Conservation (phyloP, 2,888 invertebrate genomes). For the Pterobdella sp. region DNA sequence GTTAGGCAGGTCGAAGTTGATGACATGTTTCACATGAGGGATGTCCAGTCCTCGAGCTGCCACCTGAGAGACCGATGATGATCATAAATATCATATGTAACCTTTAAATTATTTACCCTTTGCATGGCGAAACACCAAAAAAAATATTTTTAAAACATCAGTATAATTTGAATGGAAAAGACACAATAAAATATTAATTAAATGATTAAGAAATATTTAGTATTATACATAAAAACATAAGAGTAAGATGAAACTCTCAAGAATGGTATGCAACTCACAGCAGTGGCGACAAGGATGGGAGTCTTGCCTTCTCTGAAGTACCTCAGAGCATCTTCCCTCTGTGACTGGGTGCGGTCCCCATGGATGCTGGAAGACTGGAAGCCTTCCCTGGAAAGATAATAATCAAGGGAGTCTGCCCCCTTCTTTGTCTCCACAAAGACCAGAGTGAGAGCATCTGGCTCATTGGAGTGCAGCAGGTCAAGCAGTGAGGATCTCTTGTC, state of each 20-base stretch:
- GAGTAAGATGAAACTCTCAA: background rate
- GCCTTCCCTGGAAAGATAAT: conserved; percentile 77
- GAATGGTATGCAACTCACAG: conserved; percentile 57
- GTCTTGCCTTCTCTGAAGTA: conserved; percentile 84
- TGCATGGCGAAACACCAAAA: no score
- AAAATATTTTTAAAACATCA: no score
- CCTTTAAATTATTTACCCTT: no score
- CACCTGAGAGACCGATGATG: no score
- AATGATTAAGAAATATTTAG: background rate
- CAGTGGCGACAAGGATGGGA: conserved; percentile 91
- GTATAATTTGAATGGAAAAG: background rate
- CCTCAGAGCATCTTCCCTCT: conserved; percentile 89
- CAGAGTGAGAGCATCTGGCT: conserved; percentile 64
- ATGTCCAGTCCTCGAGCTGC: conserved; percentile 97
- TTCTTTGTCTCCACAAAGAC: conserved; percentile 99
- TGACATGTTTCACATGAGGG: conserved; percentile 98
- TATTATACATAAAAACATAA: background rate
- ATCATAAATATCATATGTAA: no score
- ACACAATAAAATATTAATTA: background rate
- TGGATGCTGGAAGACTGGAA: conserved; percentile 98
- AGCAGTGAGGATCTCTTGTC: conserved; percentile 92
- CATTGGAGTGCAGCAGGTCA: conserved; percentile 75
- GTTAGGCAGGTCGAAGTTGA: conserved; percentile 96
- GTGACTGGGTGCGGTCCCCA: conserved; percentile 91
- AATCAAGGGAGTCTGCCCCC: conserved; percentile 91